Evolutionary conservation across 2,888 invertebrate species (phyloP).

Genomic region (Acleris laterana): DNA sequence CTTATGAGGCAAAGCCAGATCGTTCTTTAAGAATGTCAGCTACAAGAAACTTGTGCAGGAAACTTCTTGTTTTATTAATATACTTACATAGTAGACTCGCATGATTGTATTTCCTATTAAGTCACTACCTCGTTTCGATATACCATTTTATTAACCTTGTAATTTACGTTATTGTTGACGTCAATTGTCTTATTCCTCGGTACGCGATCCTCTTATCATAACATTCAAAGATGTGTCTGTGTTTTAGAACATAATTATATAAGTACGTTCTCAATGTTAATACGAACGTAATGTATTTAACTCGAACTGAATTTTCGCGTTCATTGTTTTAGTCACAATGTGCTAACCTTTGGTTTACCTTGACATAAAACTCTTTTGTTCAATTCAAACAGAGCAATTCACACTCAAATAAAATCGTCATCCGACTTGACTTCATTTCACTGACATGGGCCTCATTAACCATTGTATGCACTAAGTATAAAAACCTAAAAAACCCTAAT

Average conservation of each 20-base stretch:
- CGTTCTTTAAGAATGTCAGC: too few species aligned
- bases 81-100: not conserved
- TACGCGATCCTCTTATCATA: not conserved
- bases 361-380: conserved; percentile 39
- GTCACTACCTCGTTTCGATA: not conserved
- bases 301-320: conserved; percentile 32
- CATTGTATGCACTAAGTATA: not conserved
- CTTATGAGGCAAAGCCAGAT: too few species aligned
- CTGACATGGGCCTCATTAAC: conserved; percentile 2
- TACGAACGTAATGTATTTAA: conserved; percentile 25
- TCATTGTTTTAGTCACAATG: conserved; percentile 37
- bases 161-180: not conserved
- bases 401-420: conserved; percentile 28
- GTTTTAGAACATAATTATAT: conserved; percentile 2
- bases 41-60: not conserved
- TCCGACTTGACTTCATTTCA: conserved; percentile 12
- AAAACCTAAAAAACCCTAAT: too few species aligned
- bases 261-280: conserved; percentile 3
- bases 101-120: conserved; percentile 14
- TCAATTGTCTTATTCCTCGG: not conserved
- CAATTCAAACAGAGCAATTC: conserved; percentile 31
- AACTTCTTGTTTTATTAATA: conserved; percentile 6
- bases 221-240: not conserved
- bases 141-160: too few species aligned
- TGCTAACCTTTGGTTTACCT: conserved; percentile 39